A percentile compares a stretch with the other conserved stretches of the same genome.
Evolutionary conservation across 2,113 vertebrate genomes (phyloP).

Genomic region (Pedetes capensis): DNA sequence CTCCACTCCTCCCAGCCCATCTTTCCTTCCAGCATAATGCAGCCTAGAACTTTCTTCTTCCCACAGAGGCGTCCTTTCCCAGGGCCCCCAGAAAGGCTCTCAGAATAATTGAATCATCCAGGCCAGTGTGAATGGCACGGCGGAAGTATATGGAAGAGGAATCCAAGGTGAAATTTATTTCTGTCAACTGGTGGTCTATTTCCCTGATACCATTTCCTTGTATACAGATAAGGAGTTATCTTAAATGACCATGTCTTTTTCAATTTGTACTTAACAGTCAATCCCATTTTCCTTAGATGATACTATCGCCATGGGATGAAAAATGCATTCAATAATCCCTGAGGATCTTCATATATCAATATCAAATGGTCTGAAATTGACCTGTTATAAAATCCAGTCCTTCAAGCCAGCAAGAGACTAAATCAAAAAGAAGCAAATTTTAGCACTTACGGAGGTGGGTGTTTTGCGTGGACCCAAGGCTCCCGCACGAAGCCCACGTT

Average conservation of each 20-base stretch:
- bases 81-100: neutral
- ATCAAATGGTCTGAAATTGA: slow-evolving; percentile 89
- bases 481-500: neutral
- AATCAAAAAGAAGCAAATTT: slow-evolving; percentile 79
- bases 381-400: slow-evolving; percentile 86
- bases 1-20: neutral
- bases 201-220: slow-evolving; percentile 90
- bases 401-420: slow-evolving; percentile 79
- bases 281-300: slow-evolving; percentile 87
- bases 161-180: slow-evolving; percentile 90
- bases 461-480: slow-evolving; percentile 51
- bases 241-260: slow-evolving; percentile 97
- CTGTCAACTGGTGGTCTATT: slow-evolving; percentile 90
- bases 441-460: slow-evolving; percentile 3
- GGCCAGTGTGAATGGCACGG: slow-evolving; percentile 14
- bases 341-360: slow-evolving; percentile 89
- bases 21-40: neutral
- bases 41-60: neutral
- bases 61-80: neutral
- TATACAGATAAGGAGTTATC: slow-evolving; percentile 96
- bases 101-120: slow-evolving; percentile 57
- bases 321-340: slow-evolving; percentile 89
- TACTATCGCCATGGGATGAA: slow-evolving; percentile 87
- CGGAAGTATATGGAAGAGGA: slow-evolving; percentile 77
- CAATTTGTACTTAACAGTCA: slow-evolving; percentile 93